Evolutionary conservation across 1,140 invertebrate genomes (phyloP).

Genomic region (Drosophila ogumai): DNA sequence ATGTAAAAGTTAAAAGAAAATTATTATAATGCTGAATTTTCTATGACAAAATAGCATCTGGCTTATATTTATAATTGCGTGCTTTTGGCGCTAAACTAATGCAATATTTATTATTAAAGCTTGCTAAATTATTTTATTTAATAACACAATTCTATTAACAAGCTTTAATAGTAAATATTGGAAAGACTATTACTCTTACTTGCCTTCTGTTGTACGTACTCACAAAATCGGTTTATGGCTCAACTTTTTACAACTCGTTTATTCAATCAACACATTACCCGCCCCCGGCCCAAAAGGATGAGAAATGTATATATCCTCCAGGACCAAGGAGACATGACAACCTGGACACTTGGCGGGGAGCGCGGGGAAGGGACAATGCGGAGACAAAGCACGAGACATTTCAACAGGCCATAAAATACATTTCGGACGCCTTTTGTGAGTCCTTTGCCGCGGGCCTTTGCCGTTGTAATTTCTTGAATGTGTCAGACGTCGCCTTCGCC

Average conservation of each 20-base stretch:
- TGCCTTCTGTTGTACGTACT: background rate
- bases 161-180: background rate
- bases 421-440: constrained; percentile 69
- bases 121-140: background rate
- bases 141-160: too few species aligned
- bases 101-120: too few species aligned
- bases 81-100: too few species aligned
- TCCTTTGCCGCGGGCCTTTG: constrained; percentile 55
- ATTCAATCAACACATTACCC: constrained; percentile 46
- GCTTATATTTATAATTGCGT: too few species aligned
- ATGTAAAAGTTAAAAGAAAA: too few species aligned
- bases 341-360: constrained; percentile 30
- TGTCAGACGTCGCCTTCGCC: constrained; percentile 55
- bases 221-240: constrained; percentile 16
- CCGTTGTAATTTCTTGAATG: constrained; percentile 81
- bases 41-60: too few species aligned
- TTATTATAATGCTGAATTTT: too few species aligned
- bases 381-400: constrained; percentile 64
- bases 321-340: constrained; percentile 36
- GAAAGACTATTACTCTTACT: background rate
- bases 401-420: constrained; percentile 80
- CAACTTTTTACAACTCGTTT: constrained; percentile 25
- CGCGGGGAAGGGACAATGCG: background rate
- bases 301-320: constrained; percentile 2
- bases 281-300: background rate